Conservation (phyloP, 2,797 vertebrate genomes). For the Gymnothorax reevesii region DNA sequence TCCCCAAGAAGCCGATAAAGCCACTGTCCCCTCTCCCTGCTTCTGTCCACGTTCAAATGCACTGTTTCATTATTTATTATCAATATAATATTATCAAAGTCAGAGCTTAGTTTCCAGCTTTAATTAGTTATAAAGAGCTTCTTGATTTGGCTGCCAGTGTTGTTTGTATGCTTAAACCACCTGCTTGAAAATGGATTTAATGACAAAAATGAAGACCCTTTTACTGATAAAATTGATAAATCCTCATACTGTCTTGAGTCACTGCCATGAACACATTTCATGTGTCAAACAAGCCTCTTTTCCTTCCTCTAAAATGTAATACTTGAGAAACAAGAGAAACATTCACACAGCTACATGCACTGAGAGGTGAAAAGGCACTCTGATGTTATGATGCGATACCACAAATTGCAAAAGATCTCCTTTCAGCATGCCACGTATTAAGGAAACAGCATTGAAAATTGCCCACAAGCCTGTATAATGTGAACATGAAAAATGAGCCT, state of each 20-base stretch:
- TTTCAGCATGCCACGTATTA: neutral
- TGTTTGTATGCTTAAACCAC: neutral
- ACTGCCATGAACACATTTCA: conserved; percentile 43
- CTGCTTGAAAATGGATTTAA: neutral
- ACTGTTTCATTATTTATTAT: neutral
- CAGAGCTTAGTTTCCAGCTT: neutral
- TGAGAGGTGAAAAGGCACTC: conserved; percentile 54
- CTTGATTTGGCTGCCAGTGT: neutral
- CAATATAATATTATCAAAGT: neutral
- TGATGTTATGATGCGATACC: conserved; percentile 48
- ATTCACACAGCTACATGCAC: no score
- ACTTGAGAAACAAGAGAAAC: conserved; percentile 34
- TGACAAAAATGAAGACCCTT: neutral
- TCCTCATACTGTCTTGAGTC: conserved; percentile 57
- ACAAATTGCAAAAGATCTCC: neutral
- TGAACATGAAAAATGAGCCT: neutral
- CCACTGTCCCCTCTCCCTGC: neutral
- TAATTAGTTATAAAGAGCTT: neutral
- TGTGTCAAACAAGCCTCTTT: conserved; percentile 56
- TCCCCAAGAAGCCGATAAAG: neutral
- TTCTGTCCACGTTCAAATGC: conserved; percentile 33
- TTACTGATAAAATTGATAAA: conserved; percentile 39
- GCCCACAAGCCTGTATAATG: neutral
- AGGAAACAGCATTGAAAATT: neutral
- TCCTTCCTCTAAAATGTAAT: conserved; percentile 56